These are phyloP conservation scores for Epistrophe eligans DNA, from an alignment of 2,888 invertebrate genomes.

Conservation along the genomic window DNA sequence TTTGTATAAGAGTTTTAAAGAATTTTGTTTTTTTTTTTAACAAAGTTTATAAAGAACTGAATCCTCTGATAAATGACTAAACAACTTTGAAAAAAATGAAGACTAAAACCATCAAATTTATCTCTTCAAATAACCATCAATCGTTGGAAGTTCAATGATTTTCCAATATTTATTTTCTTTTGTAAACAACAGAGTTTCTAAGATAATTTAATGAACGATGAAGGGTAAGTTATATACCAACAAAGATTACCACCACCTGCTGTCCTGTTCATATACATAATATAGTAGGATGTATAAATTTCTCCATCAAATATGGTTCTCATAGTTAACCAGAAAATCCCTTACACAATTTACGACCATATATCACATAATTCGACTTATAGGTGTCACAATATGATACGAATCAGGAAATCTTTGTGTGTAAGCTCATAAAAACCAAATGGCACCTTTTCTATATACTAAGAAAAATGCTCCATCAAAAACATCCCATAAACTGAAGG, in stretches of 20 bases:
- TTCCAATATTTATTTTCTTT: slow-evolving; percentile 21
- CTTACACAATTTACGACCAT: slow-evolving; percentile 23
- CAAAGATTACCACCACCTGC: slow-evolving; percentile 19
- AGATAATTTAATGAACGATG: not conserved
- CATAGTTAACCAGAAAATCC: not conserved
- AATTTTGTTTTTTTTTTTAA: too few species aligned
- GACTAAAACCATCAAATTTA: slow-evolving; percentile 16
- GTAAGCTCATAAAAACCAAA: slow-evolving; percentile 10
- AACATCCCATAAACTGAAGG: slow-evolving; percentile 10
- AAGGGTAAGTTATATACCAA: not conserved
- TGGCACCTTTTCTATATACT: not conserved
- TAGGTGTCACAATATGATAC: slow-evolving; percentile 29
- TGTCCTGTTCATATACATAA: not conserved
- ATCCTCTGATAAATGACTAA: not conserved
- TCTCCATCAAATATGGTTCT: not conserved
- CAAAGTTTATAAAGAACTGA: too few species aligned
- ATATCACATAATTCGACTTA: slow-evolving; percentile 17
- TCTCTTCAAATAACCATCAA: slow-evolving; percentile 25
- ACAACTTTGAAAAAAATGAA: slow-evolving; percentile 14
- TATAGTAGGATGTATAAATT: not conserved
- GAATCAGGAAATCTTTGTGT: slow-evolving; percentile 38
- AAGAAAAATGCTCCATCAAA: slow-evolving; percentile 32
- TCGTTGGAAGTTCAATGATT: slow-evolving; percentile 5
- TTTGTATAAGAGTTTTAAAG: not conserved
- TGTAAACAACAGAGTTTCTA: slow-evolving; percentile 2